phyloP scores from a whole-genome alignment of 2,888 invertebrate genomes.

The Habrosyne pyritoides region DNA sequence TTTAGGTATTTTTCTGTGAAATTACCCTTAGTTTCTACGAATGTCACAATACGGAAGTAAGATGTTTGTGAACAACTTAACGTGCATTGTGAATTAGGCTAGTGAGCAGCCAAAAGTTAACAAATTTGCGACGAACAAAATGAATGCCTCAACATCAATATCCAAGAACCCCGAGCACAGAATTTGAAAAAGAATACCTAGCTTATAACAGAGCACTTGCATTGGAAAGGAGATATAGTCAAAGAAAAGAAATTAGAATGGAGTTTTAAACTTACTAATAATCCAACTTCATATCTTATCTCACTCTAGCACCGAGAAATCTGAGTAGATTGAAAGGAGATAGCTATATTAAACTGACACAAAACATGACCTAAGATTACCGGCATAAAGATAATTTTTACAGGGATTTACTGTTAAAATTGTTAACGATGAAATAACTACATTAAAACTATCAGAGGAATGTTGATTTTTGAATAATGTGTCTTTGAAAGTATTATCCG shows the following conservation, averaged over 20 bases:
- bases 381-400: slow-evolving; percentile 3
- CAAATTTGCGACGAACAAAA: not conserved
- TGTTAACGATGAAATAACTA: slow-evolving; percentile 3
- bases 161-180: not conserved
- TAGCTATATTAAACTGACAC: not conserved
- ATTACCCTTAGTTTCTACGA: not conserved
- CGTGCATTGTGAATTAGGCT: not conserved
- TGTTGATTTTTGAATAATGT: slow-evolving; percentile 3
- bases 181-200: not conserved
- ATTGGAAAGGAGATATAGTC: too few species aligned
- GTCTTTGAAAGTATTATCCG: not conserved
- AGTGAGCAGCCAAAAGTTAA: not conserved
- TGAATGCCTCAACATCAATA: too few species aligned
- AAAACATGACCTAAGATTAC: not conserved
- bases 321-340: not conserved
- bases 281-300: not conserved
- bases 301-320: not conserved
- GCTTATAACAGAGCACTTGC: not conserved
- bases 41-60: not conserved
- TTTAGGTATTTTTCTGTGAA: not conserved
- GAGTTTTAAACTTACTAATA: not conserved
- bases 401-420: slow-evolving; percentile 7
- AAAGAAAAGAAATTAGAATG: too few species aligned
- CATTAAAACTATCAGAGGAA: slow-evolving; percentile 3
- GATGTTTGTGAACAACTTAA: not conserved